These are phyloP conservation scores for Euwallacea similis DNA, from an alignment of 1,140 invertebrate species.

Conservation along the genomic window DNA sequence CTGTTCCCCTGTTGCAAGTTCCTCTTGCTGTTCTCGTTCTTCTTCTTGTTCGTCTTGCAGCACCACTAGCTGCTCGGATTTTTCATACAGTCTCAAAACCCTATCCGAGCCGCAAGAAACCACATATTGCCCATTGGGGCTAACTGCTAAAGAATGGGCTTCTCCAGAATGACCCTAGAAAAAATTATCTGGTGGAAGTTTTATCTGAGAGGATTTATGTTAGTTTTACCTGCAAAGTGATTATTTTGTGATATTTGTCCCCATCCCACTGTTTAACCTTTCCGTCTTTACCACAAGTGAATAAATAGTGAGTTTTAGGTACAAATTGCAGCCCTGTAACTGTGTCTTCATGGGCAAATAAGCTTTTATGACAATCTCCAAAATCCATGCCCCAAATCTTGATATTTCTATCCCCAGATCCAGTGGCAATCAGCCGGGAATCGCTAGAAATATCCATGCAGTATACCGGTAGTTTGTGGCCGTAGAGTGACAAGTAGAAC, in stretches of 20 bases:
- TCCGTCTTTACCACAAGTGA: slow-evolving; percentile 91
- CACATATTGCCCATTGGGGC: slow-evolving; percentile 78
- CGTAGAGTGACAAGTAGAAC: slow-evolving; percentile 95
- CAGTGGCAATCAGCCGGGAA: slow-evolving; percentile 86
- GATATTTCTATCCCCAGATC: slow-evolving; percentile 92
- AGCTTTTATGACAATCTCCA: slow-evolving; percentile 90
- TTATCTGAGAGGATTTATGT: background rate
- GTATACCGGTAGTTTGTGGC: slow-evolving; percentile 92
- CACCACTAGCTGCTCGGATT: slow-evolving; percentile 86
- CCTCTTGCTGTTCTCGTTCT: slow-evolving; percentile 75
- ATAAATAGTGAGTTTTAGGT: slow-evolving; percentile 90
- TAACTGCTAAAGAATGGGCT: slow-evolving; percentile 74
- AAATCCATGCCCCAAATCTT: slow-evolving; percentile 99
- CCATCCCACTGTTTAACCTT: slow-evolving; percentile 97
- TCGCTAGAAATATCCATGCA: slow-evolving; percentile 95
- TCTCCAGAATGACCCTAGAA: slow-evolving; percentile 76
- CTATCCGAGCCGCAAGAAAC: slow-evolving; percentile 87
- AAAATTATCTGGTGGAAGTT: background rate
- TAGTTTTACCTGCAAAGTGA: slow-evolving; percentile 76
- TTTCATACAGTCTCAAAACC: slow-evolving; percentile 84
- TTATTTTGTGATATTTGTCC: slow-evolving; percentile 88
- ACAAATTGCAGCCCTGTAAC: slow-evolving; percentile 88
- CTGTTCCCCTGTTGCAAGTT: slow-evolving; percentile 70
- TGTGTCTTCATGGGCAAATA: slow-evolving; percentile 93
- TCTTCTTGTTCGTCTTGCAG: slow-evolving; percentile 90